Percentiles rank a stretch among this genome's conserved stretches.
Conservation (phyloP, 1,140 invertebrate species). For the Drosophila kohkoa region DNA sequence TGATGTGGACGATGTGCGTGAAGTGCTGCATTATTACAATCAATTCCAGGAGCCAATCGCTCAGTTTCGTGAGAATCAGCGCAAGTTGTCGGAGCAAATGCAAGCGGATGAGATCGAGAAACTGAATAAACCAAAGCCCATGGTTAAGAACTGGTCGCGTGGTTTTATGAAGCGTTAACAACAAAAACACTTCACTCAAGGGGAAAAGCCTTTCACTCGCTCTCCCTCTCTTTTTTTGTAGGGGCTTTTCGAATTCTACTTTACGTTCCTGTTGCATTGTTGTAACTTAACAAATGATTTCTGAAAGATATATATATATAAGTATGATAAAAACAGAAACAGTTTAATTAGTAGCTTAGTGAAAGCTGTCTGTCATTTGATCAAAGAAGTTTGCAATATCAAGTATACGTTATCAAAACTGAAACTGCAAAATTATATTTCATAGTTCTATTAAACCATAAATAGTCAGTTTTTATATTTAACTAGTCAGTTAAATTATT, state of each 20-base stretch:
- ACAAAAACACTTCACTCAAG: background rate
- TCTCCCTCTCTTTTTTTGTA: too few species aligned
- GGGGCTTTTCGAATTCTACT: constrained; percentile 8
- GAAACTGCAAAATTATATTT: too few species aligned
- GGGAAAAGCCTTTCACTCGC: background rate
- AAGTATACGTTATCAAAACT: too few species aligned
- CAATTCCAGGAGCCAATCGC: constrained; percentile 97
- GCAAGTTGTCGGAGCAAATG: constrained; percentile 89
- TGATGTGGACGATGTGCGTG: constrained; percentile 96
- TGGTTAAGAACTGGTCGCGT: constrained; percentile 76
- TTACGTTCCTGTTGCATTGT: constrained; percentile 36
- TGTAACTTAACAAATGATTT: constrained; percentile 19
- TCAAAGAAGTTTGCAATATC: too few species aligned
- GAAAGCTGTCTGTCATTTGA: too few species aligned
- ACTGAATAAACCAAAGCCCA: constrained; percentile 56
- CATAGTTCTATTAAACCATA: too few species aligned
- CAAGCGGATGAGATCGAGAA: constrained; percentile 86
- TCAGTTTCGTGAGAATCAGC: constrained; percentile 95
- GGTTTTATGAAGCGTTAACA: constrained; percentile 57
- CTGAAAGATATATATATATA: background rate
- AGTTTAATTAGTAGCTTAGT: too few species aligned
- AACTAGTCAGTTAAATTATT: too few species aligned
- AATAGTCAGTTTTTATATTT: too few species aligned
- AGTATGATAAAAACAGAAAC: too few species aligned
- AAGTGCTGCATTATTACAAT: constrained; percentile 96